Evolutionary conservation across 1,140 invertebrate genomes (phyloP).

Genomic region (Probaryconus sp.): DNA sequence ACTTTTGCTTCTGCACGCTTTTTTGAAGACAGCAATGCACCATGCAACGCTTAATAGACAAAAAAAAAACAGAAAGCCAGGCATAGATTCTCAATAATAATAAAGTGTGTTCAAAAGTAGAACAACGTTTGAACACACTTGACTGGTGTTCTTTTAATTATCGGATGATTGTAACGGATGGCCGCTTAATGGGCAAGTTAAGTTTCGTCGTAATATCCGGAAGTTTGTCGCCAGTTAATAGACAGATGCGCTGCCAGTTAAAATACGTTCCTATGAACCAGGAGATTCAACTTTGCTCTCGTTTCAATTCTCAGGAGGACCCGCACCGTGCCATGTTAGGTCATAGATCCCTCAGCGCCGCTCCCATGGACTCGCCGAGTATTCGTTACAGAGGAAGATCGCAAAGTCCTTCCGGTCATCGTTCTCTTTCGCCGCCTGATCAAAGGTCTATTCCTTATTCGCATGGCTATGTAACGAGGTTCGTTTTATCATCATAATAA

Average conservation of each 20-base stretch:
- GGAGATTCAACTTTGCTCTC: slow-evolving; percentile 35
- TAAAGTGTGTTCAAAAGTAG: slow-evolving; percentile 19
- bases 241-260: slow-evolving; percentile 14
- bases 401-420: slow-evolving; percentile 81
- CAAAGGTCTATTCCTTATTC: slow-evolving; percentile 81
- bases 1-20: slow-evolving; percentile 62
- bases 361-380: slow-evolving; percentile 84
- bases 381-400: slow-evolving; percentile 81
- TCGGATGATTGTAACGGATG: slow-evolving; percentile 1
- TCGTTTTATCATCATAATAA: slow-evolving; percentile 34
- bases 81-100: background rate
- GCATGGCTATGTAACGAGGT: slow-evolving; percentile 74
- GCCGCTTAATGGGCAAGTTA: slow-evolving; percentile 7
- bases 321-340: slow-evolving; percentile 78
- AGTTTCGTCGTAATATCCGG: slow-evolving; percentile 13
- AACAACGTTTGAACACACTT: slow-evolving; percentile 22
- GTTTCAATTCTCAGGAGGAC: slow-evolving; percentile 72
- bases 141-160: slow-evolving; percentile 9
- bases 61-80: slow-evolving; percentile 33
- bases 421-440: slow-evolving; percentile 87
- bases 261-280: background rate
- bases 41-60: slow-evolving; percentile 59
- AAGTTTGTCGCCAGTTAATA: slow-evolving; percentile 30
- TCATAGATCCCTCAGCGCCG: slow-evolving; percentile 84
- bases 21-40: slow-evolving; percentile 60